Evolutionary conservation across 2,113 vertebrate genomes (phyloP).

Genomic region (Podarcis cretensis): DNA sequence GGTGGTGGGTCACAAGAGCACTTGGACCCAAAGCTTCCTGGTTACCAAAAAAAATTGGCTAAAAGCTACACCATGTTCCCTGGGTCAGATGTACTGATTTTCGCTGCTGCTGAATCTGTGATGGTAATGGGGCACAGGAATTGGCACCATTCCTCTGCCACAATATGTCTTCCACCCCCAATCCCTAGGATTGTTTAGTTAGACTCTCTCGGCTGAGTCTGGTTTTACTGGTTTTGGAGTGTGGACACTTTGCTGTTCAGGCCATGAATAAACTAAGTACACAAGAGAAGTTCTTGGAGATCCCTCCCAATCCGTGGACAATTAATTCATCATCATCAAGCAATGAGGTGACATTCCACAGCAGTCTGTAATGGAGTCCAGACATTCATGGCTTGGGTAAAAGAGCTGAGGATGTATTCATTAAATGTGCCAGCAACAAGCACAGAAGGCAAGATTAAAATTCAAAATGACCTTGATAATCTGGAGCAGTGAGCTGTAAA

Average conservation of each 20-base stretch:
- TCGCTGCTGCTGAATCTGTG: too few relatives aligned
- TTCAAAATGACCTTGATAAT: constrained; percentile 5
- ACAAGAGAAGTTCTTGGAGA: not conserved
- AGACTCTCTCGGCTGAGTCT: too few relatives aligned
- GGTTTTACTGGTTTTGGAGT: not conserved
- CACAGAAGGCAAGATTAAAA: not conserved
- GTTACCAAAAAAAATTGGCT: too few relatives aligned
- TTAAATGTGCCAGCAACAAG: not conserved
- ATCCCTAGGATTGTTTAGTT: too few relatives aligned
- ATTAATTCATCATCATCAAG: not conserved
- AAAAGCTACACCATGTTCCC: too few relatives aligned
- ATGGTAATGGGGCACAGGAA: too few relatives aligned
- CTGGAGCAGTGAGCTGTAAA: not conserved
- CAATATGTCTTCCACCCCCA: too few relatives aligned
- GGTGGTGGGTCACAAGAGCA: too few relatives aligned
- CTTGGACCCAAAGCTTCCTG: too few relatives aligned
- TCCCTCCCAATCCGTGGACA: not conserved
- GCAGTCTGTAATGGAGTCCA: not conserved
- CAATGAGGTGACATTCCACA: not conserved
- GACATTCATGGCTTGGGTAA: not conserved
- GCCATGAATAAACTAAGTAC: not conserved
- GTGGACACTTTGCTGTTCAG: not conserved
- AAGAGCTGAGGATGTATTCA: not conserved
- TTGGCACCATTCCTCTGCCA: too few relatives aligned
- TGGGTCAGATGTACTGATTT: too few relatives aligned